Conservation (phyloP, 1,140 invertebrate genomes). For the Stegodyphus mimosarum region DNA sequence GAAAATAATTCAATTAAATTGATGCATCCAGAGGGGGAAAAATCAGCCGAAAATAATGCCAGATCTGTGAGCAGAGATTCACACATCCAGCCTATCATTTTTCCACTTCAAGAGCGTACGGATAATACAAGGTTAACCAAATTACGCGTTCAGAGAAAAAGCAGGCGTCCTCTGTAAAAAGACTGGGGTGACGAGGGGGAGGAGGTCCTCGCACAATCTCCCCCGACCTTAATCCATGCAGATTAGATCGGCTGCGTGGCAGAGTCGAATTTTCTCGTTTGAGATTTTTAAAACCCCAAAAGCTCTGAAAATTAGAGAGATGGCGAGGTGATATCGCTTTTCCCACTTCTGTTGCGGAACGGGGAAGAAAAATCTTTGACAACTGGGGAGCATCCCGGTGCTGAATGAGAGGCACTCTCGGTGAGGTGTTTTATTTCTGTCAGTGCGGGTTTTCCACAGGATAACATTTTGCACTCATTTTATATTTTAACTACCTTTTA, state of each 20-base stretch:
- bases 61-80: not conserved
- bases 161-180: conserved; percentile 19
- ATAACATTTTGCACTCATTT: too few species aligned
- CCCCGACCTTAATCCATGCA: conserved; percentile 40
- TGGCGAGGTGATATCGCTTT: conserved; percentile 44
- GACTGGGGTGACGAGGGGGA: not conserved
- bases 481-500: too few species aligned
- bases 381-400: too few species aligned
- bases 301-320: conserved; percentile 41
- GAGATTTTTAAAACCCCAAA: conserved; percentile 49
- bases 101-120: not conserved
- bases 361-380: too few species aligned
- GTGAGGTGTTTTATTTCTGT: too few species aligned
- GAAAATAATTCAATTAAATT: conserved; percentile 47
- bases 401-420: too few species aligned
- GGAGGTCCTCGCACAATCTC: not conserved
- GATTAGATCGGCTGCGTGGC: conserved; percentile 39
- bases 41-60: conserved; percentile 7
- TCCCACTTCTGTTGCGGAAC: conserved; percentile 20
- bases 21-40: not conserved
- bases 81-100: conserved; percentile 26
- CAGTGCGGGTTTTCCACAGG: too few species aligned
- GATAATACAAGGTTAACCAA: conserved; percentile 40
- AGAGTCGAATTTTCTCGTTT: conserved; percentile 26
- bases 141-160: conserved; percentile 49